Evolutionary conservation across 2,888 invertebrate species (phyloP), one percentile per base, ranked within the genome.

Genomic region (Chorisops tibialis): DNA sequence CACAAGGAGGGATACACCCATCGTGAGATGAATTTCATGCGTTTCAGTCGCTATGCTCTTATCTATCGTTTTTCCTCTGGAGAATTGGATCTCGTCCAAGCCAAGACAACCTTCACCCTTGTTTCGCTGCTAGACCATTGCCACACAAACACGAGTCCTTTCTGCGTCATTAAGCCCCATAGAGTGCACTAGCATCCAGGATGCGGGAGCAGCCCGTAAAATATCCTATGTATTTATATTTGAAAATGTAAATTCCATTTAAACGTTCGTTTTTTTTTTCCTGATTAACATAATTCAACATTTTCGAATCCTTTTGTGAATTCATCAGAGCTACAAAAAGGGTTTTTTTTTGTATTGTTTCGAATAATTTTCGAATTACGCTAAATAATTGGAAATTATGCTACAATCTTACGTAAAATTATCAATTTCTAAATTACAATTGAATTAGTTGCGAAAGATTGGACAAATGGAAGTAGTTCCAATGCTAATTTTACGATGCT

Each of bases 221-320:
- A 7, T 35, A 19, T 52, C 22, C 38, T 9, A 19, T 21, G 21
- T 6, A 21, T 22, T 21, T 35, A 18, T 16, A 35, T 21, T 19
- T n/a, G 50, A 18, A 18, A 52, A 30, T 30, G 30, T 30, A 7
- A 30, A 30, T 30, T 30, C 30, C 30, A 30, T 30, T 30, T 30
- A 30, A 30, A 30, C 30, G 9, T 30, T 30, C 9, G 1, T 30
- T 5, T 30, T 30, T 30, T 30, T 24, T 24, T 30, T 30, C 9
- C 63, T 63, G 59, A 63, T 63, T 63, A 63, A 54, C 63, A 63
- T 63, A 63, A 63, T 63, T 60, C 37, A 21, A 60, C 54, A 56
- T 63, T 63, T 60, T n/a, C 9, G 14, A 24, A 35, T 43, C n/a
- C 5, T n/a, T 41, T 41, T 12, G n/a, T 18, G 11, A 11, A 16